Conservation (phyloP, 2,888 invertebrate species). For the Agonopterix alstromeriana region DNA sequence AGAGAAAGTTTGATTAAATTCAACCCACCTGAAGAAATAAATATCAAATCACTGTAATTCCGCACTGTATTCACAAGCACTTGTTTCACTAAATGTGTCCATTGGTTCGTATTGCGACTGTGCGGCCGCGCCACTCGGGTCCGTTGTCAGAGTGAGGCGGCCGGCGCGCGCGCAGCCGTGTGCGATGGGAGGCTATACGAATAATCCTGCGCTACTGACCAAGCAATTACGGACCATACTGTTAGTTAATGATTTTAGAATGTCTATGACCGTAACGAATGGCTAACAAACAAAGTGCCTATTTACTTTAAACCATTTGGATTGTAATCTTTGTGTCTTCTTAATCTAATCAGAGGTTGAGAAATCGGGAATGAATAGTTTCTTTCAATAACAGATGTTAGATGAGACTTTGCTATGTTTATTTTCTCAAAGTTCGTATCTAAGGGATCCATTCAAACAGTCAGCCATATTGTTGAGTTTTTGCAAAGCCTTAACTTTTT, state of each 20-base stretch:
- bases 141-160: slow-evolving; percentile 52
- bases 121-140: slow-evolving; percentile 49
- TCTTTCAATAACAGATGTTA: neutral
- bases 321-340: neutral
- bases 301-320: neutral
- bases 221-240: slow-evolving; percentile 28
- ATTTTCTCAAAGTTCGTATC: neutral
- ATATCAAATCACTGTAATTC: slow-evolving; percentile 20
- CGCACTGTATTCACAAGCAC: slow-evolving; percentile 37
- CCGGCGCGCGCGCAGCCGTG: slow-evolving; percentile 49
- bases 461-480: slow-evolving; percentile 37
- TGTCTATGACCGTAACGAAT: neutral
- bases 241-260: slow-evolving; percentile 1
- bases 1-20: neutral
- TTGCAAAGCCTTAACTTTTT: slow-evolving; percentile 34
- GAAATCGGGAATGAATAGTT: no score
- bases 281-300: neutral
- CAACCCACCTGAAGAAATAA: slow-evolving; percentile 43
- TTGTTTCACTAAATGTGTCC: slow-evolving; percentile 30
- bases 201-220: slow-evolving; percentile 51
- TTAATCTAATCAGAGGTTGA: no score
- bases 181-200: slow-evolving; percentile 44
- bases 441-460: neutral
- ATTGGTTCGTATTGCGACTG: slow-evolving; percentile 26
- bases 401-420: neutral